Percentiles rank a stretch among this genome's conserved stretches.
Evolutionary conservation across 1,140 invertebrate species (phyloP).

Genomic region (Steinernema khuongi): DNA sequence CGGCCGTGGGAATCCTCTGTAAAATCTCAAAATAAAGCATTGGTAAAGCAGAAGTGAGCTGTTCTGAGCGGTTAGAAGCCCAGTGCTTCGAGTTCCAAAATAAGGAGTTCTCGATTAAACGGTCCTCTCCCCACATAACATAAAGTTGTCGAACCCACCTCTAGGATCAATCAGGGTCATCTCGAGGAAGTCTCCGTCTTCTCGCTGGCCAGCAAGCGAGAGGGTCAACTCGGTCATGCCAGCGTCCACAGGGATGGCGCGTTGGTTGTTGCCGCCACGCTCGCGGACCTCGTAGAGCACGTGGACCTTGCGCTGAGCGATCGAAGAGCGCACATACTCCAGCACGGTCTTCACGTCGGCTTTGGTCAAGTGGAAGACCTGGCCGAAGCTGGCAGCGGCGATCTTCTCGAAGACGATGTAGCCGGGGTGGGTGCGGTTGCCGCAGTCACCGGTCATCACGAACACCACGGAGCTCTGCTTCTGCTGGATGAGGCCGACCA

Average conservation of each 20-base stretch:
- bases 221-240: slow-evolving; percentile 51
- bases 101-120: background rate
- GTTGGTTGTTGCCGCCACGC: slow-evolving; percentile 38
- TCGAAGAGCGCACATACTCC: slow-evolving; percentile 49
- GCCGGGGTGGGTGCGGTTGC: slow-evolving; percentile 64
- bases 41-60: too few species aligned
- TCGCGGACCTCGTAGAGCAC: slow-evolving; percentile 53
- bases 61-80: too few species aligned
- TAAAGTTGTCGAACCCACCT: slow-evolving; percentile 29
- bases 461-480: slow-evolving; percentile 69
- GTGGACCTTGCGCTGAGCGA: slow-evolving; percentile 49
- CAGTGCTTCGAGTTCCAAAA: background rate
- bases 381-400: slow-evolving; percentile 70
- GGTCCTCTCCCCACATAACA: background rate
- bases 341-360: slow-evolving; percentile 68
- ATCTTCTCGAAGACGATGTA: slow-evolving; percentile 70
- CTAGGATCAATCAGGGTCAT: slow-evolving; percentile 51
- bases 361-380: slow-evolving; percentile 71
- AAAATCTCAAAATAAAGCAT: too few species aligned
- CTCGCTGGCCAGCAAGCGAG: slow-evolving; percentile 51
- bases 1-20: too few species aligned
- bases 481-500: slow-evolving; percentile 68
- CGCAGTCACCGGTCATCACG: slow-evolving; percentile 72
- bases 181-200: slow-evolving; percentile 54
- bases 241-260: slow-evolving; percentile 46